Base-by-base conservation (phyloP, 2,113 vertebrate species). In the Zonotrichia leucophrys region DNA sequence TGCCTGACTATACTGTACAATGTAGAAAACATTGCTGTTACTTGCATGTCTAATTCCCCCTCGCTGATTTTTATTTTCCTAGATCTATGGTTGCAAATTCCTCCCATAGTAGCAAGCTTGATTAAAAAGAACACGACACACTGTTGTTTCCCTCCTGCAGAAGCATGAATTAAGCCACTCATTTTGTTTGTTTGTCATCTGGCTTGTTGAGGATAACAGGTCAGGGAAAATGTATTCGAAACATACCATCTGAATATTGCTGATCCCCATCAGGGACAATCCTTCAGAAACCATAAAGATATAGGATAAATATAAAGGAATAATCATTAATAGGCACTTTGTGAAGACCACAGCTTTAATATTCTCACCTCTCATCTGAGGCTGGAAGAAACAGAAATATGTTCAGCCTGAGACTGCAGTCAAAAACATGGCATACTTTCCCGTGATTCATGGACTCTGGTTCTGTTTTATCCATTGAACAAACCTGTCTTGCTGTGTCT, bases 1-100 rank as follows among this genome's bases (percentile, higher is more conserved):
- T 98, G 98, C 98, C 98, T 99, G 99, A 98, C 96, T 97, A 97
- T 98, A 97, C 93, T 99, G 98, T 99, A 99, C 98, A 98, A 98
- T 98, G 98, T 98, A 98, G 98, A 98, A 98, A 97, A 97, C 96
- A 97, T 98, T 98, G 98, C 98, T 98, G 98, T 98, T 97, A 97
- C 98, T 98, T 99, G 99, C 99, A 99, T 99, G 99, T 98, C 97
- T 98, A 96, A 97, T 97, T 94, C 93, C 87, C 90, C 92, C 88
- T 96, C 66, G 94, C 96, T 90, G 87, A 98, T 96, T 97, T 98
- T 97, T 95, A 94, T 98, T 98, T 96, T 95, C 96, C 94, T 93
- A 97, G 96, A 98, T 95, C 94, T 96, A 96, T 95, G 94, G 95
- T 97, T 98, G 97, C 90, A 97, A 98, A 97, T 97, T 97, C 95